A percentile compares a stretch with the other conserved stretches of the same genome.
Conservation (phyloP, 2,113 vertebrate species). For the Saguinus imperator region DNA sequence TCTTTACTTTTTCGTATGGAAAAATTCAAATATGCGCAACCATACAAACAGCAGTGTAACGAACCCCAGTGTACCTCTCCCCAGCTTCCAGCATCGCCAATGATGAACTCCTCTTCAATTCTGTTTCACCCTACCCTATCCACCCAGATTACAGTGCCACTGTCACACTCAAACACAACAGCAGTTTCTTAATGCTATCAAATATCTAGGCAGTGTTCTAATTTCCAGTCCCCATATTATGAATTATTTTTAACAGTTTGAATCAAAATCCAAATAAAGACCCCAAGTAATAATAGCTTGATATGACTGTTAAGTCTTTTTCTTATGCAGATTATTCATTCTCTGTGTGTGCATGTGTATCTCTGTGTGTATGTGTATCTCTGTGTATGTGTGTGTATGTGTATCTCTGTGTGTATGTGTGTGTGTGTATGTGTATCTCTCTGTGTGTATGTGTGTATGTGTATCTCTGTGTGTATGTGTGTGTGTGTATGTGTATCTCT, state of each 20-base stretch:
- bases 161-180: neutral
- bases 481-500: too few species aligned
- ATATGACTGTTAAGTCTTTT: neutral
- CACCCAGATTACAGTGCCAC: neutral
- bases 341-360: neutral
- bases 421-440: neutral
- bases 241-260: neutral
- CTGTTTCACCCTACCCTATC: neutral
- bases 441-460: too few species aligned
- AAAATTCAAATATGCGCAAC: neutral
- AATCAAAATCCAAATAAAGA: neutral
- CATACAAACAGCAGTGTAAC: neutral
- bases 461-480: too few species aligned
- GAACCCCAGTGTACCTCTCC: neutral
- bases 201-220: neutral
- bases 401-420: neutral
- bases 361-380: too few species aligned
- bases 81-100: neutral
- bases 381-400: neutral
- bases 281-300: neutral
- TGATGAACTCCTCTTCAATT: neutral
- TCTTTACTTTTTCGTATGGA: conserved; percentile 3
- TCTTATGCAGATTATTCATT: neutral
- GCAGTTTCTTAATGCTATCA: neutral
- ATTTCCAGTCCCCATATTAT: neutral